Percentiles rank a stretch among this genome's conserved stretches.
Conservation (phyloP, 2,797 vertebrate genomes). For the Prionace glauca region DNA sequence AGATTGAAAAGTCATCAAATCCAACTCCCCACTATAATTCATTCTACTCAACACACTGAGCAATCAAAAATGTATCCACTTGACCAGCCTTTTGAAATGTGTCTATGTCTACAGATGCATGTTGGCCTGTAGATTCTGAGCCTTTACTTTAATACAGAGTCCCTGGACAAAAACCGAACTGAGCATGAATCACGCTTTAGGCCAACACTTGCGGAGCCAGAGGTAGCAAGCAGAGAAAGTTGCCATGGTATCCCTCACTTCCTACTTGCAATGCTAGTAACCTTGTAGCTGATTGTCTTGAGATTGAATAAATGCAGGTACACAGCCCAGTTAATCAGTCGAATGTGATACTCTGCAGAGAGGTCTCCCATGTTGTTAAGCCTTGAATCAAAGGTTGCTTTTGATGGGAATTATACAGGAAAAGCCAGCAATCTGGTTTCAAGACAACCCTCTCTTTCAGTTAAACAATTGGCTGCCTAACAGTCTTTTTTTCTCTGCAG, state of each 20-base stretch:
- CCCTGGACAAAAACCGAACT: neutral
- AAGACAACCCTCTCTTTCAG: neutral
- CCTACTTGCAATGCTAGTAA: neutral
- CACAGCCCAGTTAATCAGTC: neutral
- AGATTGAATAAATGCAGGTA: slow-evolving; percentile 12
- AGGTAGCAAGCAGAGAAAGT: neutral
- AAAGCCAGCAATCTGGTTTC: neutral
- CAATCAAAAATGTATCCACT: neutral
- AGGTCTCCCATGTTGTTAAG: neutral
- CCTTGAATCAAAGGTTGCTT: neutral
- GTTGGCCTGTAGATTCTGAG: slow-evolving; percentile 1
- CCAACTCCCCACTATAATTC: neutral
- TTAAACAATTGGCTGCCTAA: neutral
- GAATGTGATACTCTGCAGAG: neutral
- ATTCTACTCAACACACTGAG: neutral
- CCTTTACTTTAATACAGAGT: neutral
- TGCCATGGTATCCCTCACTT: neutral
- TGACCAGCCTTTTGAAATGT: neutral
- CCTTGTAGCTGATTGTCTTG: neutral
- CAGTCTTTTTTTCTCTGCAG: neutral
- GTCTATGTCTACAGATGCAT: neutral
- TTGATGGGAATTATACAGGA: neutral
- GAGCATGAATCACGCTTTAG: neutral
- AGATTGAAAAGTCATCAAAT: neutral
- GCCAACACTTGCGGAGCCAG: neutral